A percentile compares a stretch with the other conserved stretches of the same genome.
These are phyloP conservation scores for Leucoma salicis DNA, from an alignment of 2,888 invertebrate species.

Conservation along the genomic window DNA sequence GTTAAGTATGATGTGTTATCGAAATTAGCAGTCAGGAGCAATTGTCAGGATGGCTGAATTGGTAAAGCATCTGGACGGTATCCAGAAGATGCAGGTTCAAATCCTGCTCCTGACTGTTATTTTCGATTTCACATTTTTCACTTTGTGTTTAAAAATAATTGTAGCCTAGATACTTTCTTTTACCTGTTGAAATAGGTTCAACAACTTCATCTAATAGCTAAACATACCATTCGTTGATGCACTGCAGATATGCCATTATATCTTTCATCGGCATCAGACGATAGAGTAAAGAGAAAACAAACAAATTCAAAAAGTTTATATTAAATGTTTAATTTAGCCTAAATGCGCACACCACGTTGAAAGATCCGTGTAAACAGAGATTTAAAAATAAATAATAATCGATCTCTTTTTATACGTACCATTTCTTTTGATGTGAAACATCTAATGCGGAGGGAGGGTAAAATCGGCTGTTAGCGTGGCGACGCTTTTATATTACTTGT, in stretches of 20 bases:
- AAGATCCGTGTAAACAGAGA: conserved; percentile 20
- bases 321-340: conserved; percentile 23
- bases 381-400: conserved; percentile 10
- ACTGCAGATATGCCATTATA: conserved; percentile 3
- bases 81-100: too few species aligned
- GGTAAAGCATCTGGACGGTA: too few species aligned
- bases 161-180: conserved; percentile 5
- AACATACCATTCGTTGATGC: conserved; percentile 5
- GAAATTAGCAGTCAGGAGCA: too few species aligned
- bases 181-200: conserved; percentile 3
- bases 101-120: too few species aligned
- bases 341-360: conserved; percentile 31
- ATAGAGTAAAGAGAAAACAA: conserved; percentile 7
- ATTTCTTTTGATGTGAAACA: not conserved
- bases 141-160: too few species aligned
- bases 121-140: too few species aligned
- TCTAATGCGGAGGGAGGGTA: too few species aligned
- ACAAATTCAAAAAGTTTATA: conserved; percentile 14
- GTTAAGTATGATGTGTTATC: too few species aligned
- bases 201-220: conserved; percentile 9
- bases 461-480: too few species aligned
- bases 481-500: too few species aligned
- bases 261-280: conserved; percentile 7
- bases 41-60: too few species aligned
- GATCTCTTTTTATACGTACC: conserved; percentile 6